Percentiles rank a stretch among this genome's conserved stretches.
phyloP scores from a whole-genome alignment of 2,888 invertebrate genomes.

The Crepidodera aurea region DNA sequence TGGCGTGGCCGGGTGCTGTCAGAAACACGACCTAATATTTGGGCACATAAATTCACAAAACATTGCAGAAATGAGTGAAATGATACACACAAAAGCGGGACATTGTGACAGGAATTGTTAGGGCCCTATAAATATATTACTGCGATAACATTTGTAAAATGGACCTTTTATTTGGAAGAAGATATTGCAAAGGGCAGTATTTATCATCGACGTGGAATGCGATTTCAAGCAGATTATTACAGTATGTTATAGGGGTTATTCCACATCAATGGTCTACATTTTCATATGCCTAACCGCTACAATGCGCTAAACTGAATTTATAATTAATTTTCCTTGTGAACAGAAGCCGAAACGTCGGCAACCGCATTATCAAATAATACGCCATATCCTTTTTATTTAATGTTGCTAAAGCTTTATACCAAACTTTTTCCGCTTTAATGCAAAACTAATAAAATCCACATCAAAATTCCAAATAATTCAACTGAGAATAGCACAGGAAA shows the following conservation, averaged over 20 bases:
- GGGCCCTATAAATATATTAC: slow-evolving; percentile 62
- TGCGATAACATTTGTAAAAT: slow-evolving; percentile 63
- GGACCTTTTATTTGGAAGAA: slow-evolving; percentile 62
- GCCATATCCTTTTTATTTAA: slow-evolving; percentile 23
- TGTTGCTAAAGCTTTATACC: slow-evolving; percentile 21
- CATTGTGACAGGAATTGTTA: slow-evolving; percentile 47
- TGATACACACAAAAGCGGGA: slow-evolving; percentile 45
- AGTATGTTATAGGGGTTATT: slow-evolving; percentile 44
- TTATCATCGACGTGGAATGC: slow-evolving; percentile 61
- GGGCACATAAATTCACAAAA: slow-evolving; percentile 66
- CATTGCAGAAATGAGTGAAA: slow-evolving; percentile 64
- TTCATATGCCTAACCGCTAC: slow-evolving; percentile 54
- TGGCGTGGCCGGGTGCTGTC: slow-evolving; percentile 50
- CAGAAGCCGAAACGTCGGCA: slow-evolving; percentile 21
- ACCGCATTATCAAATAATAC: slow-evolving; percentile 29
- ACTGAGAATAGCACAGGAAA: too few species aligned
- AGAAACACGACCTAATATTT: slow-evolving; percentile 63
- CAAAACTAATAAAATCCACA: slow-evolving; percentile 17
- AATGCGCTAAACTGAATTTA: slow-evolving; percentile 39
- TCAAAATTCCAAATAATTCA: slow-evolving; percentile 3
- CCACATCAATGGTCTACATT: slow-evolving; percentile 53
- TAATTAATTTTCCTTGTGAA: slow-evolving; percentile 40
- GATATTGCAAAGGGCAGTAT: slow-evolving; percentile 59
- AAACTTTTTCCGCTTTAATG: slow-evolving; percentile 1
- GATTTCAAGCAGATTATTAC: slow-evolving; percentile 55